Conservation (phyloP, 2,888 invertebrate genomes). For the Catocala fraxini region DNA sequence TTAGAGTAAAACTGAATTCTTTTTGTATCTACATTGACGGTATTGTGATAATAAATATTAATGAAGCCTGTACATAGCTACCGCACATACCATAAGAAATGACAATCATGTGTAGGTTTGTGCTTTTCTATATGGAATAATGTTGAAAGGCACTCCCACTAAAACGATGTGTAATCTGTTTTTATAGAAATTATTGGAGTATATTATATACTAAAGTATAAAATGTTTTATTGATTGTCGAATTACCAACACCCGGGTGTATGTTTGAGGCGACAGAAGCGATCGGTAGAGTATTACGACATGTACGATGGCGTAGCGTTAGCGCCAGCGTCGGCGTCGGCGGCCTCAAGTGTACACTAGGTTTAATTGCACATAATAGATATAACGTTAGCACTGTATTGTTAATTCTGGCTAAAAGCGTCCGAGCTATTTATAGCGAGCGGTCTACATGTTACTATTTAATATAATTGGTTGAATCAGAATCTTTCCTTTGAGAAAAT, state of each 20-base stretch:
- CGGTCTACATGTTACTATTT: constrained; percentile 69
- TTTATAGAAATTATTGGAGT: constrained; percentile 57
- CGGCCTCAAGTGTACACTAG: constrained; percentile 59
- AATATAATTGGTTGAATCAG: constrained; percentile 48
- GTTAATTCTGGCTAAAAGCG: constrained; percentile 69
- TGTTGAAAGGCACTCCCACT: constrained; percentile 47
- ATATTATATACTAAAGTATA: constrained; percentile 53
- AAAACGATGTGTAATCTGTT: constrained; percentile 52
- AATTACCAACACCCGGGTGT: constrained; percentile 75
- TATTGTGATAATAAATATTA: constrained; percentile 70
- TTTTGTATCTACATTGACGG: constrained; percentile 50
- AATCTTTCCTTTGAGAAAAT: constrained; percentile 41
- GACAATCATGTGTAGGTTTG: constrained; percentile 61
- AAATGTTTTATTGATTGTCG: constrained; percentile 74
- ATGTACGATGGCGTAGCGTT: constrained; percentile 30
- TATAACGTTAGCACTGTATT: constrained; percentile 65
- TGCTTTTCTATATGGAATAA: constrained; percentile 57
- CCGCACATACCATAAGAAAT: constrained; percentile 52
- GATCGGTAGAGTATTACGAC: constrained; percentile 40
- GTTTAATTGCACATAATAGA: constrained; percentile 63
- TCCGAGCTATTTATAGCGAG: constrained; percentile 47
- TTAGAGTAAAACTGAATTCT: constrained; percentile 17
- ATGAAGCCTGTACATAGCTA: constrained; percentile 70
- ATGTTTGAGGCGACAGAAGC: constrained; percentile 52
- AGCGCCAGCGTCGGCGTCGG: constrained; percentile 18